Conservation (phyloP, 2,113 vertebrate species). For the Myrmecophaga tridactyla region DNA sequence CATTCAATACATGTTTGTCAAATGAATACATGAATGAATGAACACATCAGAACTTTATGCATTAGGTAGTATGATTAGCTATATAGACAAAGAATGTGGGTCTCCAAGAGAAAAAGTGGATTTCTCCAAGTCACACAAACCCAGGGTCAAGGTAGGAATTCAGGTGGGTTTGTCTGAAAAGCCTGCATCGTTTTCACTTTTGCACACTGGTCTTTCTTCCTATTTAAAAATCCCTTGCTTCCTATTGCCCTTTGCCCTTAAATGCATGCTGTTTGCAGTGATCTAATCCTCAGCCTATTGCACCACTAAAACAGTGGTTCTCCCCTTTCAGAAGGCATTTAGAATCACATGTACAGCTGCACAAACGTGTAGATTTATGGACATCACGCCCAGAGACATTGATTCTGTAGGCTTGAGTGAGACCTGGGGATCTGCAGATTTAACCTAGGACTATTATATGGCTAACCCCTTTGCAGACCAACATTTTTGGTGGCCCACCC, state of each 20-base stretch:
- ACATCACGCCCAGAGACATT: not conserved
- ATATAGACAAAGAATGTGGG: not conserved
- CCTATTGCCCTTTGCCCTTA: not conserved
- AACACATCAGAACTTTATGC: not conserved
- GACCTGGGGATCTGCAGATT: not conserved
- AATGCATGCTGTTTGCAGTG: not conserved
- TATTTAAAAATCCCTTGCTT: not conserved
- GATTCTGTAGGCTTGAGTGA: not conserved
- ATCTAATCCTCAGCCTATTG: not conserved
- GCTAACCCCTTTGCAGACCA: not conserved
- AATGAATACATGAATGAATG: not conserved
- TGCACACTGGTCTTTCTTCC: conserved; percentile 10
- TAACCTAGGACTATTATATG: not conserved
- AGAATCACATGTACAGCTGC: not conserved
- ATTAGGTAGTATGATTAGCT: not conserved
- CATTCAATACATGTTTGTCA: not conserved
- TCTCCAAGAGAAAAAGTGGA: not conserved
- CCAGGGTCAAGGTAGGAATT: not conserved
- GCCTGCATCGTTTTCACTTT: not conserved
- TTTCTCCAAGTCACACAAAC: not conserved
- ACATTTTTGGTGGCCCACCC: not conserved
- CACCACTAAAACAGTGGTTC: not conserved
- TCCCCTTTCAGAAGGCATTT: not conserved
- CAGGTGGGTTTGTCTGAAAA: not conserved
- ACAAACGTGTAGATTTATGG: not conserved